phyloP scores from a whole-genome alignment of 2,113 vertebrate genomes.

The Burhinus bistriatus region DNA sequence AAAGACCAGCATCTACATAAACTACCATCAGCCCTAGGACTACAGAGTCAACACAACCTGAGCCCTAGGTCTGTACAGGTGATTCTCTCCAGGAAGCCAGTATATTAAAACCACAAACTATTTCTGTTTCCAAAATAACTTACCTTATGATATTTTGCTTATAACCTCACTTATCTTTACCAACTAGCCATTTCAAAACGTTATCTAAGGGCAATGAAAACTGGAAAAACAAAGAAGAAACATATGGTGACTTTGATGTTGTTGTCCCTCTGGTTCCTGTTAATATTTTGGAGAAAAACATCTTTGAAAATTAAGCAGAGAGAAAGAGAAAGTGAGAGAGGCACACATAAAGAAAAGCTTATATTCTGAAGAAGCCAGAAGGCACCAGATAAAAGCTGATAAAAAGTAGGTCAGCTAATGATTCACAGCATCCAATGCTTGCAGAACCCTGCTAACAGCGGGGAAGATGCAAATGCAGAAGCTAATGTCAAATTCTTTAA shows the following conservation, averaged over 20 bases:
- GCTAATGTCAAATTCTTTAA: background rate
- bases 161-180: background rate
- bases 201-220: background rate
- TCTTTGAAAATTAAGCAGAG: conserved; percentile 25
- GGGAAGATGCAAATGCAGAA: conserved; percentile 21
- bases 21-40: background rate
- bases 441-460: conserved; percentile 15
- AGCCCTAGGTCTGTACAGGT: background rate
- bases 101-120: background rate
- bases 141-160: background rate
- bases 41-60: background rate
- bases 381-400: conserved; percentile 60
- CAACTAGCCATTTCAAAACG: background rate
- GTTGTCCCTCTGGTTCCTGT: background rate
- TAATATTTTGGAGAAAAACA: conserved; percentile 17
- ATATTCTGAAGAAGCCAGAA: conserved; percentile 45
- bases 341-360: background rate
- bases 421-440: conserved; percentile 27
- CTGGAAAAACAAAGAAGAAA: conserved; percentile 25
- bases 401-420: conserved; percentile 55
- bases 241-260: conserved; percentile 10
- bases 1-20: background rate
- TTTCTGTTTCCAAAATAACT: background rate
- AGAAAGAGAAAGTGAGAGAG: background rate
- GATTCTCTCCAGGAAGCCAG: background rate